Evolutionary conservation across 1,140 invertebrate genomes (phyloP).

Genomic region (Oreohelix idahoensis): DNA sequence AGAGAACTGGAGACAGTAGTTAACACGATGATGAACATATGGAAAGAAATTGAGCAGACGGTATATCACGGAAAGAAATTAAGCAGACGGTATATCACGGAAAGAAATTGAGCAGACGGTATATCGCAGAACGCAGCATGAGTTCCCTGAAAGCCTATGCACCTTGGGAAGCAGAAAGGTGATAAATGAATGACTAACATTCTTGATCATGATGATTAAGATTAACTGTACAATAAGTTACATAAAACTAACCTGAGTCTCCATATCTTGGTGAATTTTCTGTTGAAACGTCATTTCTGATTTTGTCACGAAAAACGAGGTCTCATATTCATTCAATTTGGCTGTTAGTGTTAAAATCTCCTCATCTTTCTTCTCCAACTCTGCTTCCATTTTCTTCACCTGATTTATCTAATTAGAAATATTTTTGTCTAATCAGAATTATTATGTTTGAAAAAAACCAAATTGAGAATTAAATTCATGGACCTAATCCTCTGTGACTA

Average conservation of each 20-base stretch:
- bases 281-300: constrained; percentile 7
- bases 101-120: too few species aligned
- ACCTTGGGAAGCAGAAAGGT: too few species aligned
- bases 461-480: neutral
- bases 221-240: neutral
- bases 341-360: constrained; percentile 46
- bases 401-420: constrained; percentile 17
- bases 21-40: too few species aligned
- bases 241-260: constrained; percentile 24
- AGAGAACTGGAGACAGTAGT: too few species aligned
- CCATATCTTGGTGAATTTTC: constrained; percentile 1
- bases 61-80: too few species aligned
- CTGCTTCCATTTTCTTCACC: constrained; percentile 41
- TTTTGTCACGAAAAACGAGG: constrained; percentile 23
- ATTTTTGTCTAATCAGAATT: neutral
- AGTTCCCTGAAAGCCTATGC: too few species aligned
- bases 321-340: constrained; percentile 52
- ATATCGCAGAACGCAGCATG: too few species aligned
- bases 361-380: constrained; percentile 54
- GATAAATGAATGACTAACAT: too few species aligned
- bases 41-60: too few species aligned
- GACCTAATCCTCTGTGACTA: too few species aligned
- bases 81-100: too few species aligned
- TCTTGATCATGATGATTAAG: neutral
- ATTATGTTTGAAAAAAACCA: neutral